These are phyloP conservation scores for Oryzias celebensis DNA, from an alignment of 2,113 vertebrate genomes.

Conservation along the genomic window DNA sequence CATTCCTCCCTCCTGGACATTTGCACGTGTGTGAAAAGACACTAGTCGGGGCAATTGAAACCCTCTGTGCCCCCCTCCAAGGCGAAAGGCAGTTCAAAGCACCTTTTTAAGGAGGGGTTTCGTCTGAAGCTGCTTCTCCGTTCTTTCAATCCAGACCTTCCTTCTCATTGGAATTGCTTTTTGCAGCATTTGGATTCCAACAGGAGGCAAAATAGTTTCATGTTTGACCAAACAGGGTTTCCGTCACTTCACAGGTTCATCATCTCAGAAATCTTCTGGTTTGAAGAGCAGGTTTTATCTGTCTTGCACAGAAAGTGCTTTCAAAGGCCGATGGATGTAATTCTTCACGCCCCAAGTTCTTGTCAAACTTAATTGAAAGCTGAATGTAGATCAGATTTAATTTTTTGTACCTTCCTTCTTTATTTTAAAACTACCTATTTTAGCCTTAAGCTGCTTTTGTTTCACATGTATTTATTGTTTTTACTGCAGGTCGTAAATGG, in stretches of 20 bases:
- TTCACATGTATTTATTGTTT: conserved; percentile 54
- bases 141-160: conserved; percentile 29
- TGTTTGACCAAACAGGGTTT: no score
- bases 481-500: conserved; percentile 10
- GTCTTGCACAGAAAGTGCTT: conserved; percentile 19
- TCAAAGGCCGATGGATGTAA: conserved; percentile 44
- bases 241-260: no score
- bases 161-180: conserved; percentile 17
- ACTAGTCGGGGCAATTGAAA: conserved; percentile 48
- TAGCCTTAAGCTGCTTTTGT: conserved; percentile 27
- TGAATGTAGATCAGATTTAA: conserved; percentile 32
- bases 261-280: not conserved
- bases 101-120: conserved; percentile 35
- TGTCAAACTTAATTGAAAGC: conserved; percentile 1
- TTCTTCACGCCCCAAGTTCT: not conserved
- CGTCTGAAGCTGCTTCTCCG: conserved; percentile 32
- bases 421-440: conserved; percentile 57
- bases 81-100: conserved; percentile 78
- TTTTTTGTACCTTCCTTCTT: conserved; percentile 34
- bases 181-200: no score
- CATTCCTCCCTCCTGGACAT: conserved; percentile 66
- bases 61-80: conserved; percentile 51
- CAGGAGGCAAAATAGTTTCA: no score
- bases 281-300: conserved; percentile 17
- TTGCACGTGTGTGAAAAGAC: conserved; percentile 77